Base-by-base conservation (phyloP, 2,888 invertebrate genomes). In the Apomyelois bistriatella region DNA sequence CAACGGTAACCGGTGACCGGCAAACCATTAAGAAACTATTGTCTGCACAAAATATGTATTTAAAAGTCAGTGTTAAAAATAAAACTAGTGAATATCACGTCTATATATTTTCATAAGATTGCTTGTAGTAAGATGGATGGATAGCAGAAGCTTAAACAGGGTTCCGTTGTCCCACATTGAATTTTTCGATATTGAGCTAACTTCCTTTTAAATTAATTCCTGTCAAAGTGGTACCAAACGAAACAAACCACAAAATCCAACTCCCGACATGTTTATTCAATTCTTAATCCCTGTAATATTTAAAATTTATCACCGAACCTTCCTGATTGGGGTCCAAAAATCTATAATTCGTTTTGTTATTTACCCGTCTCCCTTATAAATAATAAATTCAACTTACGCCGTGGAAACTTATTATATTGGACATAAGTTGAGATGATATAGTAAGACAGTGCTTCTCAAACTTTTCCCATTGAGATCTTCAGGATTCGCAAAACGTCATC, bases 181-280 rank as follows among this genome's bases (percentile, higher is more conserved):
- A n/a, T n/a, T n/a, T n/a, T n/a, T n/a, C n/a, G n/a, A n/a, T n/a
- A n/a, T n/a, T n/a, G n/a, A n/a, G n/a, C n/a, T n/a, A n/a, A n/a
- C n/a, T n/a, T n/a, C n/a, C 7, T 32, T n/a, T n/a, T 32, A 32
- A 9, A 9, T 4, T 8, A 32, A 6, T 6, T 32, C 9, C 32
- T 5, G 8, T 32, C 7, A 10, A 10, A 32, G 3, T 15, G 16
- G 16, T 10, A 1, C 16, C 1, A 32, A 35, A 9, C 6, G 13
- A 15, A 35, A 46, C 10, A 46, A 32, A 32, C 16, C 16, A 8
- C 46, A 46, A 13, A 32, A 32, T 46, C 32, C 46, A 32, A 32
- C 46, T 32, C 62, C 58, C 70, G 79, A 83, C 84, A 80, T 85
- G 85, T 85, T 86, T 86, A 86, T 87, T 85, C 79, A 85, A 80